A percentile compares a stretch with the other conserved stretches of the same genome.
These are phyloP conservation scores for Latrodectus geometricus DNA, from an alignment of 1,140 invertebrate genomes.

Conservation along the genomic window DNA sequence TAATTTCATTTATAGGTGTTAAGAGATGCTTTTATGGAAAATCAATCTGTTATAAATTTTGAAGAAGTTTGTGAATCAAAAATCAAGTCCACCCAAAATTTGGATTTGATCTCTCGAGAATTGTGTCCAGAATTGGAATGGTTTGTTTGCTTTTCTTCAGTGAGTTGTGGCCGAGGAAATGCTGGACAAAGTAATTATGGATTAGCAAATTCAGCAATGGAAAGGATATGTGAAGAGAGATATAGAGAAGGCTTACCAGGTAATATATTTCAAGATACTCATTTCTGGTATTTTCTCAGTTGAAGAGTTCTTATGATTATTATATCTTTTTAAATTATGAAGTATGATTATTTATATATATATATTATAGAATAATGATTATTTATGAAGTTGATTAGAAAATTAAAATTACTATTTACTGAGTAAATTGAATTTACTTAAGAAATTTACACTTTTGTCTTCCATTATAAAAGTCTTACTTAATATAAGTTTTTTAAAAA, in stretches of 20 bases:
- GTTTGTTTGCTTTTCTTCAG: conserved; percentile 94
- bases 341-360: too few relatives aligned
- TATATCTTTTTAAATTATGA: too few relatives aligned
- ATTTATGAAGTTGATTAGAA: too few relatives aligned
- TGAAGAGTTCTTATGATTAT: too few relatives aligned
- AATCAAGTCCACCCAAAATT: conserved; percentile 77
- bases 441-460: too few relatives aligned
- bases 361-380: too few relatives aligned
- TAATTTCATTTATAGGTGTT: conserved; percentile 73
- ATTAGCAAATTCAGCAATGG: conserved; percentile 95
- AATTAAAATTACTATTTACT: too few relatives aligned
- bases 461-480: too few relatives aligned
- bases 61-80: conserved; percentile 76
- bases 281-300: too few relatives aligned
- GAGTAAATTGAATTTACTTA: too few relatives aligned
- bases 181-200: conserved; percentile 96
- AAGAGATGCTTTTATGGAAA: conserved; percentile 88
- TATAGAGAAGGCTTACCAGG: conserved; percentile 81
- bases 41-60: conserved; percentile 85
- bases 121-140: conserved; percentile 85
- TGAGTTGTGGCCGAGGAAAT: conserved; percentile 94
- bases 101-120: conserved; percentile 81
- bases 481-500: too few relatives aligned
- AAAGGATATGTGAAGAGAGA: conserved; percentile 89
- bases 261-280: conserved; percentile 12